phyloP scores from a whole-genome alignment of 2,797 vertebrate genomes.

The Tokudaia muenninki region DNA sequence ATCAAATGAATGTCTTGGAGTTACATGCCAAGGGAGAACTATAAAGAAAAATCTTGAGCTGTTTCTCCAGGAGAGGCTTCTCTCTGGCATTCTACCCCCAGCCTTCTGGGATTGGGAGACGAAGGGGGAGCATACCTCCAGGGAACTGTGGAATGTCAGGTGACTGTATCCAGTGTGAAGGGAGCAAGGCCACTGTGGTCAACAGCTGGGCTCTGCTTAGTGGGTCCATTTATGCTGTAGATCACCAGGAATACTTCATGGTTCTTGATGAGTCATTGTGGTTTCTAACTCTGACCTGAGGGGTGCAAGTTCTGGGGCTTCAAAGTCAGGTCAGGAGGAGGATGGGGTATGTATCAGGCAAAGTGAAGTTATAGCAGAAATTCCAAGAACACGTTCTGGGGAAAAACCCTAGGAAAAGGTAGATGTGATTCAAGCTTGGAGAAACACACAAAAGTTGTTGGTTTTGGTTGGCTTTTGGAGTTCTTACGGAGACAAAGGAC shows the following conservation, averaged over 20 bases:
- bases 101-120: too few species aligned
- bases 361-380: neutral
- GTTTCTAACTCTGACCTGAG: slow-evolving; percentile 58
- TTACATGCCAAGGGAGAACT: neutral
- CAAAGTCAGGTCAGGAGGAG: neutral
- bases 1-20: neutral
- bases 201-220: slow-evolving; percentile 41
- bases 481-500: neutral
- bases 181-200: slow-evolving; percentile 27
- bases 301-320: neutral
- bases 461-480: neutral
- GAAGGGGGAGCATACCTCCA: slow-evolving; percentile 50
- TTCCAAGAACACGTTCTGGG: slow-evolving; percentile 18
- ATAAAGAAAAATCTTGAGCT: neutral
- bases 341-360: neutral
- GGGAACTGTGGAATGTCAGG: slow-evolving; percentile 58
- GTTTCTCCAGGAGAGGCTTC: neutral
- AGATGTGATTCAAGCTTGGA: neutral
- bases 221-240: neutral
- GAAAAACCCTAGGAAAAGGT: neutral
- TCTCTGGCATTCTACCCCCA: neutral
- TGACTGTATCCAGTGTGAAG: slow-evolving; percentile 47
- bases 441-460: neutral
- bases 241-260: slow-evolving; percentile 51
- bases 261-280: slow-evolving; percentile 56